Conservation (phyloP, 2,888 invertebrate species). For the Amblyteles armatorius region DNA sequence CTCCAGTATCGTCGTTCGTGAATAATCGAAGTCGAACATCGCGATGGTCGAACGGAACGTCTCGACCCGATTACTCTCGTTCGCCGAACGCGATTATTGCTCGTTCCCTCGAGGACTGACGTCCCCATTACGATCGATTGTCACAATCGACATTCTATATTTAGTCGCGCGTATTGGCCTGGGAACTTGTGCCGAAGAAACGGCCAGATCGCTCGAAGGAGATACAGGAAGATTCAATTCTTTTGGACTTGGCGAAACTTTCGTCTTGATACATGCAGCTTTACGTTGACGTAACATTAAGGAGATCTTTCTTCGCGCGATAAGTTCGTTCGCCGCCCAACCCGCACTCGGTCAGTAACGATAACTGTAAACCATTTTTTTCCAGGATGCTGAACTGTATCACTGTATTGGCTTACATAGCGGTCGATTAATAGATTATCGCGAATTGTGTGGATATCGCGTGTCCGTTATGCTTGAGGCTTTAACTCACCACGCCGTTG, state of each 20-base stretch:
- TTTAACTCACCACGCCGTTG: conserved; percentile 69
- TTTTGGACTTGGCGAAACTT: neutral
- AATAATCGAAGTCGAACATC: neutral
- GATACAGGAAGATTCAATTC: neutral
- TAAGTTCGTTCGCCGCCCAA: too few relatives aligned
- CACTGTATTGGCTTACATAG: too few relatives aligned
- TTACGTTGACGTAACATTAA: too few relatives aligned
- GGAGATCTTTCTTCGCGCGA: too few relatives aligned
- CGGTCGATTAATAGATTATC: neutral
- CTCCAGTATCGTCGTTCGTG: conserved; percentile 2
- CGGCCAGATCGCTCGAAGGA: neutral
- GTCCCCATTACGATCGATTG: conserved; percentile 34
- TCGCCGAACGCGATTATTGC: neutral
- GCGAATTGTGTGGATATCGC: neutral
- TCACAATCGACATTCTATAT: conserved; percentile 26
- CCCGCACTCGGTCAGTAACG: too few relatives aligned
- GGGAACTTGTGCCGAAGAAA: conserved; percentile 12
- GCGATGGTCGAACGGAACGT: neutral
- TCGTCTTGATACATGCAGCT: neutral
- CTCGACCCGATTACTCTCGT: neutral
- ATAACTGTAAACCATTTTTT: too few relatives aligned
- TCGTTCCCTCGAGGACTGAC: conserved; percentile 33
- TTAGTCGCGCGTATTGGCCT: conserved; percentile 8
- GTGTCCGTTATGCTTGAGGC: neutral
- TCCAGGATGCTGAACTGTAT: too few relatives aligned